Base-by-base conservation (phyloP, 2,113 vertebrate genomes). In the Lanius ludovicianus region DNA sequence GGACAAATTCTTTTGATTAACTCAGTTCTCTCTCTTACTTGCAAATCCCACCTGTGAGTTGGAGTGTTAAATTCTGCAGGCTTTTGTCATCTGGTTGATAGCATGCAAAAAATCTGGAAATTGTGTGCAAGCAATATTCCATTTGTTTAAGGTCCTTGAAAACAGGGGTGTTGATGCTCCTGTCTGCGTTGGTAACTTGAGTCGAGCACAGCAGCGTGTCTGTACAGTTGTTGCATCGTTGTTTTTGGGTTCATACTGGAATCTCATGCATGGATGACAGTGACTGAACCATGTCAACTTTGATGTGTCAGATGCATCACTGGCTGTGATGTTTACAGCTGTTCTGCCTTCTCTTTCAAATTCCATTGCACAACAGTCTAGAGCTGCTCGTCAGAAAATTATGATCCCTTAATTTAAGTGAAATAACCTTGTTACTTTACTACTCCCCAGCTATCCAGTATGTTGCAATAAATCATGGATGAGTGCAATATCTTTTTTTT, bases 301-400 rank as follows among this genome's bases (percentile, higher is more conserved):
- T 90, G 94, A 95, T 96, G 95, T 96, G 93, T 96, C 89, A 82
- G 93, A 92, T 93, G 84, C 89, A 76, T 92, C 27, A 19, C 3
- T 87, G 94, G 87, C 93, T 94, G 79, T 90, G 96, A 88, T 96
- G 96, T 97, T 96, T 97, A 97, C 97, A 97, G 97, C 98, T 98
- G 97, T 95, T 97, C 90, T 70, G 82, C 85, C 93, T 95, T 87
- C 82, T 90, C 86, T 95, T 97, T 84, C 78, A 60, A 84, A 96
- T 97, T 96, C 94, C 87, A 39, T 69, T 69, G 63, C 87, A 47
- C 90, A 94, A 87, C 95, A 96, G 90, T 94, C 76, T 55, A 52
- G 82, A 73, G 62, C 95, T 94, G 90, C 90, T 96, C 0, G 3
- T 94, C 85, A 76, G 69, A 91, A 90, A 93, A 87, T 84, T 42